Evolutionary conservation across 2,113 vertebrate species (phyloP), one percentile per base, ranked within the genome.

Genomic region (Sturnus vulgaris): DNA sequence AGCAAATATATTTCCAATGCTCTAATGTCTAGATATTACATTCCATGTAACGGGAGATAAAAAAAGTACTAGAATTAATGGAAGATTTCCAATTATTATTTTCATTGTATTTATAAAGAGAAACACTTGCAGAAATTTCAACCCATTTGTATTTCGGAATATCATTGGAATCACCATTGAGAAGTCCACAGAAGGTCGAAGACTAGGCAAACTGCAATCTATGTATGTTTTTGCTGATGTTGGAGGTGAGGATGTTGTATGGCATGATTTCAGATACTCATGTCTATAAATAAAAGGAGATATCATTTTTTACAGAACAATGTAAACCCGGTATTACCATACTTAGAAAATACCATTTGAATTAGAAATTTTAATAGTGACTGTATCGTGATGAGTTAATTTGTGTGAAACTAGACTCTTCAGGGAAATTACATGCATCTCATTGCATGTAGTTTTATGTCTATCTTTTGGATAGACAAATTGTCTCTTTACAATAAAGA

Each of bases 241-340:
- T 84, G 23, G 40, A n/a, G 35, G n/a, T 18, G 75, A n/a, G 30
- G 61, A 63, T 73, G 12, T 13, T 86, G 40, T 42, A 42, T 52
- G 44, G 47, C 2, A 25, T n/a, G 7, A 79, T 69, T 57, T 63
- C 23, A 79, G 19, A 69, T 37, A 47, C 16, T 83, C 24, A 42
- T 42, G 15, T 61, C 19, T 37, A 37, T 40, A 88, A 73, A 53
- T 63, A 69, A 69, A 42, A 42, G 40, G 82, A 72, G 12, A 47
- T 47, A 49, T 11, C 2, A 68, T 61, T 46, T 53, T 53, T 69
- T 64, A 40, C 12, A 69, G 44, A 88, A 64, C 75, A 59, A 6
- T 42, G 3, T 57, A 84, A 69, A 75, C 0, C 2, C 0, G 5
- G 15, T 47, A 59, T 35, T 22, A 19, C 3, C 2, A 9, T 46